Evolutionary conservation across 1,140 invertebrate genomes (phyloP), one percentile per base, ranked within the genome.

Genomic region (Arctopsyche grandis): DNA sequence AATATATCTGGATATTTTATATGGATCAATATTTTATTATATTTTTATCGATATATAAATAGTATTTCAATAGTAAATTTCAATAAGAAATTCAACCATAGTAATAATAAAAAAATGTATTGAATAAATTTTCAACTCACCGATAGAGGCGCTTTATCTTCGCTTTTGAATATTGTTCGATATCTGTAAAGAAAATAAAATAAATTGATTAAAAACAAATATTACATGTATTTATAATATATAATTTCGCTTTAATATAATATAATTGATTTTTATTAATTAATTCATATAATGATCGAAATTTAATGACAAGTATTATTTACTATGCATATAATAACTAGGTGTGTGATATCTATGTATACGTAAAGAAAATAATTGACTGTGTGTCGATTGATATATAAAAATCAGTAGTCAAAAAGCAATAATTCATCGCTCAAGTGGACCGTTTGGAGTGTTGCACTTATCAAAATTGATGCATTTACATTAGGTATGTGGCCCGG

Each of bases 81-180:
- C 16, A 5, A 14, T n/a, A 52, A 12, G 1, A n/a, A n/a, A 14
- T n/a, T 52, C 16, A 52, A 52, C 12, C 12, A 52, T 52, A 3
- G 48, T n/a, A 52, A n/a, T n/a, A 52, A 5, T 52, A 52, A 52
- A 52, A n/a, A 52, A 12, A 52, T 46, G 44, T 9, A 9, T 52
- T 52, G 9, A 60, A 60, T 19, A 60, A 60, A n/a, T 60, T 60
- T 60, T 60, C 5, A 24, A 24, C 63, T 66, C 24, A 66, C 63
- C 63, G 63, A 29, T 66, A 66, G 63, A 66, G 63, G 63, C 63
- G 63, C 63, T 66, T 9, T 66, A 12, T 26, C 12, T 9, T 5
- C 1, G 0, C 1, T 66, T 26, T 24, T 66, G 10, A 3, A 26
- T 24, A 24, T 66, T 66, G 9, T 19, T 60, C 56, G 9, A 16